Conservation (phyloP, 2,888 invertebrate species). For the Horisme vitalbata region DNA sequence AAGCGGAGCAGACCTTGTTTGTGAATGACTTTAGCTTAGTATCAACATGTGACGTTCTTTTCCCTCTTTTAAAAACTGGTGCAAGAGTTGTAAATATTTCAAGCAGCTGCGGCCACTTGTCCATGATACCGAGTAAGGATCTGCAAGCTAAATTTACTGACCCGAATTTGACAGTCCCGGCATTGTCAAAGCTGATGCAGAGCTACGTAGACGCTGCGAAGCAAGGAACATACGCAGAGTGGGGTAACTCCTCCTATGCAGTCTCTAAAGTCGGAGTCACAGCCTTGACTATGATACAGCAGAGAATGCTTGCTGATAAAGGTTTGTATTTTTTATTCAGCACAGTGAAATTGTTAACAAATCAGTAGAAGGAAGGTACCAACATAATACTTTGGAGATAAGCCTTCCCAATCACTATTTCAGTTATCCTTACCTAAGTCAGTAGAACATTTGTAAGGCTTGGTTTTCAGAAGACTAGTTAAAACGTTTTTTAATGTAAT, state of each 20-base stretch:
- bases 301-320: constrained; percentile 66
- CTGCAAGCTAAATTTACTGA: constrained; percentile 77
- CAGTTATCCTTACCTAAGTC: no score
- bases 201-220: constrained; percentile 84
- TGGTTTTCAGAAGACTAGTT: no score
- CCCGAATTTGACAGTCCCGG: constrained; percentile 78
- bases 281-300: constrained; percentile 86
- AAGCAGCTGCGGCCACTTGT: constrained; percentile 85
- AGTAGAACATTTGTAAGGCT: no score
- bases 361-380: no score
- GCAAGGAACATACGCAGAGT: constrained; percentile 66
- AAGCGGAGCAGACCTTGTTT: constrained; percentile 87
- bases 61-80: constrained; percentile 86
- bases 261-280: constrained; percentile 90
- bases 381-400: no score
- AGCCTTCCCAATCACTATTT: no score
- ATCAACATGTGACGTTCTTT: constrained; percentile 85
- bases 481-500: no score
- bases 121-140: constrained; percentile 76
- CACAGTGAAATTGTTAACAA: no score
- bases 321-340: constrained; percentile 51
- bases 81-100: constrained; percentile 89
- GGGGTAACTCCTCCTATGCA: constrained; percentile 85
- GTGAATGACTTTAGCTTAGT: constrained; percentile 88
- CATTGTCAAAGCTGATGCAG: constrained; percentile 84